Percentiles rank a stretch among this genome's conserved stretches.
These are phyloP conservation scores for Thryonomys swinderianus DNA, from an alignment of 2,113 vertebrate species.

Conservation along the genomic window DNA sequence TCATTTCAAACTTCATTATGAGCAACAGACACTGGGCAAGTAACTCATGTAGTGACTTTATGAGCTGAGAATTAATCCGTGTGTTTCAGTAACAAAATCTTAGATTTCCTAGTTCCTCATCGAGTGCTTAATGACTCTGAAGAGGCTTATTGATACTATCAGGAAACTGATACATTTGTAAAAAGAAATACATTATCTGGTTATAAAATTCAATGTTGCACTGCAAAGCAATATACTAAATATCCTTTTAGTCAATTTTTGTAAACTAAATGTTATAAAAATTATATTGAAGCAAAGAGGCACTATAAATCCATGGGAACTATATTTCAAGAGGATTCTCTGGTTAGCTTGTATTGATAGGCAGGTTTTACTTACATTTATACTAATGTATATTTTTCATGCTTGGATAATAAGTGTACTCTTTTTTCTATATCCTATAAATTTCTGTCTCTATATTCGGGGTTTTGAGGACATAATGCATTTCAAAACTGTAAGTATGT, in stretches of 20 bases:
- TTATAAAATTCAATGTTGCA: slow-evolving; percentile 88
- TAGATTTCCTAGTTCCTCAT: slow-evolving; percentile 58
- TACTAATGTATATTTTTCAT: slow-evolving; percentile 48
- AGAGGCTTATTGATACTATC: slow-evolving; percentile 82
- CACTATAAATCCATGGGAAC: slow-evolving; percentile 73
- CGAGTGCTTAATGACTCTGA: slow-evolving; percentile 80
- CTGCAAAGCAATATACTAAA: slow-evolving; percentile 81
- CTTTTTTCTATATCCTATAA: not conserved
- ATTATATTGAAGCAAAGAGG: slow-evolving; percentile 65
- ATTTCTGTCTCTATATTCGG: not conserved
- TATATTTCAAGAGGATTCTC: slow-evolving; percentile 66
- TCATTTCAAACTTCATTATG: slow-evolving; percentile 33
- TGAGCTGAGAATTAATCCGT: slow-evolving; percentile 73
- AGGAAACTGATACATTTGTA: slow-evolving; percentile 84
- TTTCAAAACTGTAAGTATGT: slow-evolving; percentile 11
- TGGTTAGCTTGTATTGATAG: slow-evolving; percentile 52
- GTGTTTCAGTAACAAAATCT: slow-evolving; percentile 72
- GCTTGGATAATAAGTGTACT: not conserved
- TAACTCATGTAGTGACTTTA: slow-evolving; percentile 58
- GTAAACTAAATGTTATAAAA: slow-evolving; percentile 81
- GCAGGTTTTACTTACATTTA: slow-evolving; percentile 72
- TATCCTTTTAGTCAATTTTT: slow-evolving; percentile 81
- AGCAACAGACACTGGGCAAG: not conserved
- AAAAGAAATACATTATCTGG: slow-evolving; percentile 83
- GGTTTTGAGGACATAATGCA: not conserved